Evolutionary conservation across 2,113 vertebrate species (phyloP), one percentile per base, ranked within the genome.

Genomic region (Muntiacus reevesi): DNA sequence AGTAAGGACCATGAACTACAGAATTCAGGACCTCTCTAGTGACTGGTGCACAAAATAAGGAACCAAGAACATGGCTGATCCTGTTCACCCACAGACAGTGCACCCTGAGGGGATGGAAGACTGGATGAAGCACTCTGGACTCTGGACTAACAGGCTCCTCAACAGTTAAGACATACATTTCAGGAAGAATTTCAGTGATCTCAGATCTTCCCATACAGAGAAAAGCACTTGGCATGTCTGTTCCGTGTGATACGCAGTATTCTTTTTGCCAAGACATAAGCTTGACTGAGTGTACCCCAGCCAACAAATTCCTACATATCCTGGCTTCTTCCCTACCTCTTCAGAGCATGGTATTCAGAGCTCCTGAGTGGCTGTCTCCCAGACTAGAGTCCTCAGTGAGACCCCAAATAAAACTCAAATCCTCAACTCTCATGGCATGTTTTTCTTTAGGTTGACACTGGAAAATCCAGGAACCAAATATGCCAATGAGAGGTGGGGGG

Each of bases 1-100:
- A 59, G 6, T 1, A 60, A 45, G 76, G 36, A 81, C 15, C 43
- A 3, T 3, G 33, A 6, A 23, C 47, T 11, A 6, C 15, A 36
- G 11, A 43, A 57, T 0, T 6, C 0, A 12, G 2, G 13, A 8
- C 12, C 14, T 9, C 17, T 5, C 2, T 2, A 7, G 2, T 4
- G 19, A 16, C 6, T 8, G 30, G 33, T 15, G 21, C 23, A 36
- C n/a, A 83, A 23, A 36, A 25, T 7, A 82, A 83, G 33, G 12
- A 54, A 27, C 52, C 23, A 83, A 12, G 21, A 55, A 36, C 1
- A 13, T 15, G 33, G 50, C 79, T 54, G 17, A 25, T 23, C 11
- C 33, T 25, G 81, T 36, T 27, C 33, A 15, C 33, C 21, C 33
- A n/a, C 2, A 0, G 21, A 36, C 50, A 36, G 50, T 36, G 33